Evolutionary conservation across 2,888 invertebrate species (phyloP), one percentile per base, ranked within the genome.

Genomic region (Dasysyrphus albostriatus): DNA sequence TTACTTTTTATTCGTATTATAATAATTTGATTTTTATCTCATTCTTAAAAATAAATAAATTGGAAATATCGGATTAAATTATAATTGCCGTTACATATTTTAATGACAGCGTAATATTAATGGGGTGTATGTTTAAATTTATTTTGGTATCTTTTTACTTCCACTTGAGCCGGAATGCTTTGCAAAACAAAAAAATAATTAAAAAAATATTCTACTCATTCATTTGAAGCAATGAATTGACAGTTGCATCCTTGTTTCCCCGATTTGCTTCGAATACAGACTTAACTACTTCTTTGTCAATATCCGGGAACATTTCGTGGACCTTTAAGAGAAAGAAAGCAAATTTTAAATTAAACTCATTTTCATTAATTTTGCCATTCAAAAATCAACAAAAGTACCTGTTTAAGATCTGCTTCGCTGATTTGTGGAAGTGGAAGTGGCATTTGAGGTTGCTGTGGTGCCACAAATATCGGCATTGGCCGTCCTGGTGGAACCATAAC

Each of bases 301-400:
- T 95, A 91, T 96, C 96, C 1, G 99, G 98, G 93, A 99, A 99
- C 98, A 99, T 98, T 93, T 98, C 98, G 91, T 96, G 96, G 89
- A 99, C 96, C 97, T 97, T 93, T 39, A 93, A 93, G n/a, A n/a
- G n/a, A n/a, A n/a, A n/a, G n/a, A 83, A 88, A 47, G 29, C 32
- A 9, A 44, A 59, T 6, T 32, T 32, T 16, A 54, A 73, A 56
- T 10, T 16, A 32, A 6, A 32, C 2, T 3, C 42, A 12, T 14
- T 5, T 44, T 14, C 12, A 1, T 34, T 34, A 12, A 7, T 10
- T 44, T 19, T 12, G 1, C 3, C 24, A 12, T 32, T 19, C 1
- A 12, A 4, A 9, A 58, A 19, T 47, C 16, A 29, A 10, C 5
- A 19, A 42, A 37, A 24, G 89, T 92, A 95, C 95, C 93, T 94